Evolutionary conservation across 1,140 invertebrate species (phyloP).

Genomic region (Trichoplusia ni): DNA sequence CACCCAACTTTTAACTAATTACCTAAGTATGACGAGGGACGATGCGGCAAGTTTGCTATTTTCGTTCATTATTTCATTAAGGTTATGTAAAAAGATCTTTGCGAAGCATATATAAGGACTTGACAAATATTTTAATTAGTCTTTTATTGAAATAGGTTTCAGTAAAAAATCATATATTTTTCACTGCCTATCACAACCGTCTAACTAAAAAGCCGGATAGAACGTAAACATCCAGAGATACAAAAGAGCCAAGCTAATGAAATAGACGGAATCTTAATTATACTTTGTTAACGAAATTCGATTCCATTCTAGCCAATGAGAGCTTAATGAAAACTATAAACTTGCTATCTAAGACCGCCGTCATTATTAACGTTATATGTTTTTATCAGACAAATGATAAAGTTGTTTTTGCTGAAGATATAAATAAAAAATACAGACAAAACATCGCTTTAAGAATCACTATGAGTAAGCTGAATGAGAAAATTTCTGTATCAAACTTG

Average conservation of each 20-base stretch:
- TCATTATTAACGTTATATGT: neutral
- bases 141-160: too few species aligned
- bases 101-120: too few species aligned
- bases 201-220: too few species aligned
- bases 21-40: slow-evolving; percentile 9
- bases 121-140: too few species aligned
- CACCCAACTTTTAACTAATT: slow-evolving; percentile 25
- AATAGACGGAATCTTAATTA: too few species aligned
- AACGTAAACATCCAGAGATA: too few species aligned
- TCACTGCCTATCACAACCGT: too few species aligned
- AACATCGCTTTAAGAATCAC: neutral
- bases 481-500: slow-evolving; percentile 9
- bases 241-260: too few species aligned
- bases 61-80: too few species aligned
- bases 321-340: slow-evolving; percentile 5
- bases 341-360: neutral
- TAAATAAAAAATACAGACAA: slow-evolving; percentile 13
- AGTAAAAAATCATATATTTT: too few species aligned
- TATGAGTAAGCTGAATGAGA: neutral
- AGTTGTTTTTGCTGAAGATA: slow-evolving; percentile 22
- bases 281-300: neutral
- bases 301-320: neutral
- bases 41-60: too few species aligned
- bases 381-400: slow-evolving; percentile 32
- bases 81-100: too few species aligned